Evolutionary conservation across 35 echinoderm and acorn worm genomes (phyloP).

Genomic region (Diadema setosum): DNA sequence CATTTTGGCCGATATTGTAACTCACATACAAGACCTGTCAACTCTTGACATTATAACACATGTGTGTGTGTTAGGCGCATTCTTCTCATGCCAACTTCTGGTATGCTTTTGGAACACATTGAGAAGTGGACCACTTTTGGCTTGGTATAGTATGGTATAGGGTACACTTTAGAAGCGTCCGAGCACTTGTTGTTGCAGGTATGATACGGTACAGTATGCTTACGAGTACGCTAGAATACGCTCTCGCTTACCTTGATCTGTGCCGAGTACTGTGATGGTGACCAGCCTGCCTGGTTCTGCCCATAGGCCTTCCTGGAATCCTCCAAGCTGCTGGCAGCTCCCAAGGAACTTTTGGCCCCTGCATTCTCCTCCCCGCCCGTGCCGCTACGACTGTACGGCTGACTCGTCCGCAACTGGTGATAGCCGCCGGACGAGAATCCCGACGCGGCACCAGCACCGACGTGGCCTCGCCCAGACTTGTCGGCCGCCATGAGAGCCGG

Average conservation of each 20-base stretch:
- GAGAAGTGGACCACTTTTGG: too few species aligned
- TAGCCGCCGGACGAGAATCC: slow-evolving; percentile 21
- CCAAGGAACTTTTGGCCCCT: slow-evolving; percentile 29
- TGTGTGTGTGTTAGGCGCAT: too few species aligned
- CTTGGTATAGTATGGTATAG: too few species aligned
- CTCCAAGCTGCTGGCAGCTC: slow-evolving; percentile 32
- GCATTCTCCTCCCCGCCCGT: slow-evolving; percentile 5
- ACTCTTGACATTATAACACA: too few species aligned
- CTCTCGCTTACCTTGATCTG: slow-evolving; percentile 24
- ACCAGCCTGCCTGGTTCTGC: slow-evolving; percentile 40
- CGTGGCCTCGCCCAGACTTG: slow-evolving; percentile 14
- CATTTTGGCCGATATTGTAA: too few species aligned
- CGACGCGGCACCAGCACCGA: neutral
- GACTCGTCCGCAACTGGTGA: slow-evolving; percentile 39
- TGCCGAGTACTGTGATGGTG: slow-evolving; percentile 49
- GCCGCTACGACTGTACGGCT: slow-evolving; percentile 23
- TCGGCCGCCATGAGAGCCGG: neutral
- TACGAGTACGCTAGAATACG: neutral
- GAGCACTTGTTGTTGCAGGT: too few species aligned
- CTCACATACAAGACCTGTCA: too few species aligned
- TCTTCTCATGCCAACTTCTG: too few species aligned
- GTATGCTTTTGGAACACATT: too few species aligned
- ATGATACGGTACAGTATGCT: too few species aligned
- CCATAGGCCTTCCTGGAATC: slow-evolving; percentile 59
- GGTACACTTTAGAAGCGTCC: too few species aligned